Conservation (phyloP, 1,140 invertebrate genomes). For the Oryzaephilus surinamensis region DNA sequence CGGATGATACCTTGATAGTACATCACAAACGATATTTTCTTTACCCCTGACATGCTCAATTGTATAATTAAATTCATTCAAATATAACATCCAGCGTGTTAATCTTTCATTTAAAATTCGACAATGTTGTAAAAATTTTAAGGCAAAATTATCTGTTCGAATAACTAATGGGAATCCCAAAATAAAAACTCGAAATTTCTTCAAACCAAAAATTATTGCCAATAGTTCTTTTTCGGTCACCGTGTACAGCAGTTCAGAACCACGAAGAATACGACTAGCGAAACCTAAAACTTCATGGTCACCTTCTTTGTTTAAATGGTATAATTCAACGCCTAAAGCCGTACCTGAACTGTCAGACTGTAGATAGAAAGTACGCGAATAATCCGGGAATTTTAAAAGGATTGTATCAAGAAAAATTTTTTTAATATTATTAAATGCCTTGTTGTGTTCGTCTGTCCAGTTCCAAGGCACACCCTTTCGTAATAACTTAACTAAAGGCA, state of each 20-base stretch:
- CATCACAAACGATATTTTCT: constrained; percentile 22
- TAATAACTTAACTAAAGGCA: constrained; percentile 25
- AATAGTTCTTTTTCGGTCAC: constrained; percentile 30
- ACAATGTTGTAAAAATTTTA: constrained; percentile 32
- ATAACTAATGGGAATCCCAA: background rate
- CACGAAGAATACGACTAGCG: background rate
- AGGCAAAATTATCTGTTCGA: background rate
- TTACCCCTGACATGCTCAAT: constrained; percentile 27
- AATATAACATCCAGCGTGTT: constrained; percentile 33
- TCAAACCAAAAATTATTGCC: constrained; percentile 8
- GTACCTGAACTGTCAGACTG: background rate
- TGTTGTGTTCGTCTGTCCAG: constrained; percentile 1
- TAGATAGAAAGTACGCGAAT: constrained; percentile 3
- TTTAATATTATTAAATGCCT: constrained; percentile 7
- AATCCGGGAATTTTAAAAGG: constrained; percentile 20
- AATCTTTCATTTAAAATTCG: constrained; percentile 33
- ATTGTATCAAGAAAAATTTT: constrained; percentile 16
- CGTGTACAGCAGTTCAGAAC: constrained; percentile 18
- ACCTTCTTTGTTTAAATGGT: constrained; percentile 13
- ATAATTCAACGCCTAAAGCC: constrained; percentile 12
- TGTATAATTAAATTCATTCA: constrained; percentile 36
- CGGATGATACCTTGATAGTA: constrained; percentile 16
- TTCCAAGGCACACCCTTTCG: constrained; percentile 12
- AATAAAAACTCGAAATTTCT: background rate
- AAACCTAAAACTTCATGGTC: constrained; percentile 2